These are phyloP conservation scores for Sciurus vulgaris DNA, from an alignment of 2,797 vertebrate genomes.

Conservation along the genomic window DNA sequence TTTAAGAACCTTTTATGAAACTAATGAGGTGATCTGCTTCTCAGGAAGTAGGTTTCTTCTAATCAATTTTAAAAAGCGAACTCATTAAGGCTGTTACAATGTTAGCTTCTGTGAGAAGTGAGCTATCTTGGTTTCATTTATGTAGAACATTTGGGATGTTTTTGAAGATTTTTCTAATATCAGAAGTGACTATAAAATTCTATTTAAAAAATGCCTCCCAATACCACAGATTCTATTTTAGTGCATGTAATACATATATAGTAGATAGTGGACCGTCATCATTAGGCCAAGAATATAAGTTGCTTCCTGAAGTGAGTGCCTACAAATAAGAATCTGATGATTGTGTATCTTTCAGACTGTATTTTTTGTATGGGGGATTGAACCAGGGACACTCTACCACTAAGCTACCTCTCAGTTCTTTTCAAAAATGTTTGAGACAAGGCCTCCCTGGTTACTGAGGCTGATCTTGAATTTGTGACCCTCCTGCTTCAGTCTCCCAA, in stretches of 20 bases:
- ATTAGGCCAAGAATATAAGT: not conserved
- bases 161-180: not conserved
- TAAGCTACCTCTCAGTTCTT: too few relatives aligned
- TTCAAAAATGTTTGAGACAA: too few relatives aligned
- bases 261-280: not conserved
- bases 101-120: not conserved
- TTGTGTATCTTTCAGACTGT: not conserved
- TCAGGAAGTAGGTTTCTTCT: not conserved
- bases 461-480: too few relatives aligned
- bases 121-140: not conserved
- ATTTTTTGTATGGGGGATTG: too few relatives aligned
- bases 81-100: not conserved
- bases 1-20: not conserved
- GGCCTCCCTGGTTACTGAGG: too few relatives aligned
- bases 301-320: not conserved
- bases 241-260: not conserved
- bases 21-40: not conserved
- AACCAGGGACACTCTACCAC: too few relatives aligned
- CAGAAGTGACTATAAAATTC: not conserved
- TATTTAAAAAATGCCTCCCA: not conserved
- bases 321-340: not conserved
- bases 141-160: not conserved
- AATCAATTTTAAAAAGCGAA: not conserved
- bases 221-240: not conserved
- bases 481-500: too few relatives aligned